Evolutionary conservation across 1,140 invertebrate species (phyloP).

Genomic region (Ephestia elutella): DNA sequence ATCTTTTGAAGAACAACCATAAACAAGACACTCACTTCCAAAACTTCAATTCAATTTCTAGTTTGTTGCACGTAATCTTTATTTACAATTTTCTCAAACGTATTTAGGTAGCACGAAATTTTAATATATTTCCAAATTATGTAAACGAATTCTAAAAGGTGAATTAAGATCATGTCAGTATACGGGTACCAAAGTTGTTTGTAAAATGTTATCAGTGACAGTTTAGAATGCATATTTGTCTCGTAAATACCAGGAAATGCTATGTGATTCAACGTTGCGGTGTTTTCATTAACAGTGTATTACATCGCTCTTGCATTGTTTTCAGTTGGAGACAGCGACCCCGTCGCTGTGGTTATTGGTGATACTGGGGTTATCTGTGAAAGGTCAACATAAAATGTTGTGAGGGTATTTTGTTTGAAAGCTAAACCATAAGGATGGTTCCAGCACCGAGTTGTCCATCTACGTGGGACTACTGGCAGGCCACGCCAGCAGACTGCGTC

Average conservation of each 20-base stretch:
- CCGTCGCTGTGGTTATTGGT: slow-evolving; percentile 29
- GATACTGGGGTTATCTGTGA: slow-evolving; percentile 41
- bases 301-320: slow-evolving; percentile 45
- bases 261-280: slow-evolving; percentile 68
- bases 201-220: slow-evolving; percentile 57
- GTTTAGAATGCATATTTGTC: slow-evolving; percentile 69
- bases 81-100: slow-evolving; percentile 64
- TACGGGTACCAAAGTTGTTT: slow-evolving; percentile 49
- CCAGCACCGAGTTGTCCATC: slow-evolving; percentile 77
- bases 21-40: slow-evolving; percentile 34
- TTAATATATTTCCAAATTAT: slow-evolving; percentile 43
- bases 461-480: slow-evolving; percentile 79
- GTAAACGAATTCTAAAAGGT: slow-evolving; percentile 45
- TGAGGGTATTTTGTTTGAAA: slow-evolving; percentile 51
- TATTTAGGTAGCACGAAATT: slow-evolving; percentile 37
- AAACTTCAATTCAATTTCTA: slow-evolving; percentile 19
- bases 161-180: slow-evolving; percentile 28
- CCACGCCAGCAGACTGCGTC: slow-evolving; percentile 76
- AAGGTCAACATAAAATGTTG: slow-evolving; percentile 55
- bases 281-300: slow-evolving; percentile 51
- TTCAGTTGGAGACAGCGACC: slow-evolving; percentile 51
- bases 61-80: slow-evolving; percentile 71
- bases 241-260: slow-evolving; percentile 74
- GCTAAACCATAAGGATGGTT: slow-evolving; percentile 76
- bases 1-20: slow-evolving; percentile 43